These are phyloP conservation scores for Heteropelma amictum DNA, from an alignment of 2,888 invertebrate species.

Conservation along the genomic window DNA sequence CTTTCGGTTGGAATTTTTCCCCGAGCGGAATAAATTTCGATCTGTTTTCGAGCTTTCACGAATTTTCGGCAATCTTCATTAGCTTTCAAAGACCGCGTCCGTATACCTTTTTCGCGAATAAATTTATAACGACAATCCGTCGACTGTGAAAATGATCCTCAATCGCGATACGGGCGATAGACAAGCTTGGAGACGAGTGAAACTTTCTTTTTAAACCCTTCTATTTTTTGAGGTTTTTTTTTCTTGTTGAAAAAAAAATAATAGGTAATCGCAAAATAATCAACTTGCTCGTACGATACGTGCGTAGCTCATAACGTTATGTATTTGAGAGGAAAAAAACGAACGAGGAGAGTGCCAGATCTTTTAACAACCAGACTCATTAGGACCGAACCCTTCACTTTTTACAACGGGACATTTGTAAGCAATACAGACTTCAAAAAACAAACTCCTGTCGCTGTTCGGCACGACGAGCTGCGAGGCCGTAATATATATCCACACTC, in stretches of 20 bases:
- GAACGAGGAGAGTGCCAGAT: constrained; percentile 56
- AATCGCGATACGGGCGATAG: too few relatives aligned
- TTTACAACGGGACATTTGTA: constrained; percentile 77
- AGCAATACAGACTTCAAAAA: constrained; percentile 75
- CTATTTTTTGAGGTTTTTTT: background rate
- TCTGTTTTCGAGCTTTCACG: too few relatives aligned
- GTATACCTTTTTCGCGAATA: too few relatives aligned
- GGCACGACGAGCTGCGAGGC: constrained; percentile 26
- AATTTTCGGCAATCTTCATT: too few relatives aligned
- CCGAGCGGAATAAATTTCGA: too few relatives aligned
- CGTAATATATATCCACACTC: constrained; percentile 3
- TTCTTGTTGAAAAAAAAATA: background rate
- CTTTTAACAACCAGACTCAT: constrained; percentile 78
- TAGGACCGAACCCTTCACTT: constrained; percentile 71
- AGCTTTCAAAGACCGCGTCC: too few relatives aligned
- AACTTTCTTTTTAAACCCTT: too few relatives aligned
- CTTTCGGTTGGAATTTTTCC: too few relatives aligned
- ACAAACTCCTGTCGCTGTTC: constrained; percentile 68
- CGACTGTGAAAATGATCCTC: too few relatives aligned
- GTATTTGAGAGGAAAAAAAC: constrained; percentile 39
- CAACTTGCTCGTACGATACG: background rate
- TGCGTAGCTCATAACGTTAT: constrained; percentile 5
- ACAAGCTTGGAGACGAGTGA: too few relatives aligned
- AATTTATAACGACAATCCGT: too few relatives aligned
- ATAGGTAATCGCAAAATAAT: background rate